These are phyloP conservation scores for Pampus argenteus DNA, from an alignment of 2,797 vertebrate species.

Conservation along the genomic window DNA sequence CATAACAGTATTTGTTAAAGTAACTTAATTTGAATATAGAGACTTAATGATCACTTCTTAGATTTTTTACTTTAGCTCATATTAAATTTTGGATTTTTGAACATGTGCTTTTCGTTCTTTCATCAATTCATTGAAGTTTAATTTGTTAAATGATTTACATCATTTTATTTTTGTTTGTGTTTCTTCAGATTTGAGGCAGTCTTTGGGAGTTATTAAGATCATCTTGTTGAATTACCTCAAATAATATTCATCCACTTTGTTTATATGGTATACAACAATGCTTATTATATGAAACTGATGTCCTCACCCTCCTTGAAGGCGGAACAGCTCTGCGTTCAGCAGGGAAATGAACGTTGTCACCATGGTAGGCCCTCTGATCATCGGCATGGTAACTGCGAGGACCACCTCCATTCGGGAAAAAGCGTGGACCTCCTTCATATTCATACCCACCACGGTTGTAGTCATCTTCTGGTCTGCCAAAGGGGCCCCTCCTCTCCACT, in stretches of 20 bases:
- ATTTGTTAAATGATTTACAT: not conserved
- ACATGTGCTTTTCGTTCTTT: not conserved
- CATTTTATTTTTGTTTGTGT: not conserved
- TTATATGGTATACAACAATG: not conserved
- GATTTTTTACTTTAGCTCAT: not conserved
- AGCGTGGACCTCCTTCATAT: slow-evolving; percentile 80
- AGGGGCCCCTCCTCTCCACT: slow-evolving; percentile 78
- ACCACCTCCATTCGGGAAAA: slow-evolving; percentile 83
- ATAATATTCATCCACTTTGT: not conserved
- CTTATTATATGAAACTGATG: not conserved
- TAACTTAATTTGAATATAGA: no score
- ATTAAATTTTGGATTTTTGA: not conserved
- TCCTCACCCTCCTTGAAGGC: slow-evolving; percentile 80
- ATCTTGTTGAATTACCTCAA: not conserved
- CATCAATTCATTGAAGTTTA: not conserved
- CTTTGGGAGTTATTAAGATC: not conserved
- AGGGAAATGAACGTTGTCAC: slow-evolving; percentile 76
- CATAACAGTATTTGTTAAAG: no score
- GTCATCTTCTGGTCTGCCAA: slow-evolving; percentile 83
- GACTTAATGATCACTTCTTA: not conserved
- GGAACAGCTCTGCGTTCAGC: slow-evolving; percentile 78
- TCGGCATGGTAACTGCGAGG: slow-evolving; percentile 82
- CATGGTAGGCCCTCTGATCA: slow-evolving; percentile 81
- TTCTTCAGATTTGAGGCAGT: not conserved
- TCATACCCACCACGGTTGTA: slow-evolving; percentile 79